Evolutionary conservation across 1,140 invertebrate species (phyloP).

Genomic region (Gonatopus flavifemur): DNA sequence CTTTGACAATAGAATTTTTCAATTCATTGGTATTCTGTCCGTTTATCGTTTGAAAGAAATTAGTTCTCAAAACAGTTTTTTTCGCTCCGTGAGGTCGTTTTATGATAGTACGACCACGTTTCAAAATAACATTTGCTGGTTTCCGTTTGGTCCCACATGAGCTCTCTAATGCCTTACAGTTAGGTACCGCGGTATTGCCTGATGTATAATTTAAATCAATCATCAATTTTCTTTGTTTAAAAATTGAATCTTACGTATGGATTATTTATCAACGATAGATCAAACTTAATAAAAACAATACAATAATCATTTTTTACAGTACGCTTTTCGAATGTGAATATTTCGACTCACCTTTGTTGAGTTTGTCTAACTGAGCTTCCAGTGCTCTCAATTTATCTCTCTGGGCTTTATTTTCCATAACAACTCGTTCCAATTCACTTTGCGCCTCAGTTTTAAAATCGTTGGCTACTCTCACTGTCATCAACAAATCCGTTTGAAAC

Average conservation of each 20-base stretch:
- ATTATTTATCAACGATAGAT: constrained; percentile 21
- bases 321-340: not conserved
- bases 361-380: constrained; percentile 78
- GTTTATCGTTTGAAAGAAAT: not conserved
- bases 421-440: constrained; percentile 77
- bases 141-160: constrained; percentile 22
- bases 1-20: no score
- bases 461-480: constrained; percentile 91
- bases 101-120: constrained; percentile 44
- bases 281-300: constrained; percentile 12
- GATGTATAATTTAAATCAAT: constrained; percentile 31
- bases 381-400: constrained; percentile 74
- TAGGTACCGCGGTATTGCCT: constrained; percentile 22
- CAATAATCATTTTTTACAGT: constrained; percentile 8
- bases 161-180: constrained; percentile 20
- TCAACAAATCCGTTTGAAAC: constrained; percentile 89
- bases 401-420: constrained; percentile 80
- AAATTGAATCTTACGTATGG: constrained; percentile 4
- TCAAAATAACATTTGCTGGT: constrained; percentile 34
- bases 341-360: constrained; percentile 65
- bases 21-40: not conserved
- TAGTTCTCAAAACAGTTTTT: constrained; percentile 13
- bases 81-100: constrained; percentile 31
- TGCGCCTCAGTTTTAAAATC: constrained; percentile 90
- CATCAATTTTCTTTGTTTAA: no score